A percentile compares a stretch with the other conserved stretches of the same genome.
Evolutionary conservation across 1,140 invertebrate genomes (phyloP).

Genomic region (Rhopalosiphum padi): DNA sequence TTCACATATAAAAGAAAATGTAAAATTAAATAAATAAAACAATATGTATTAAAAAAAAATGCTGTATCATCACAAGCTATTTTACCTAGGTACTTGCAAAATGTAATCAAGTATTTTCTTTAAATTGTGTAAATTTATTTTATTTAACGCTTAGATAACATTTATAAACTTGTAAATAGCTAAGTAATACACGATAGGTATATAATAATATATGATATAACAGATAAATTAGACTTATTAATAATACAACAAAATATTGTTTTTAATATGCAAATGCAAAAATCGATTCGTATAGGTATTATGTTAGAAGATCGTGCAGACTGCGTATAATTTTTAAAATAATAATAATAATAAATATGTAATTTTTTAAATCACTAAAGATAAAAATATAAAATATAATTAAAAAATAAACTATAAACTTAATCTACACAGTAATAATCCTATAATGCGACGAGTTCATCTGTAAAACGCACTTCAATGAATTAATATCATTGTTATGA

Average conservation of each 20-base stretch:
- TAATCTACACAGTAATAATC: conserved; percentile 26
- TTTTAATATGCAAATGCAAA: conserved; percentile 23
- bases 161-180: neutral
- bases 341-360: neutral
- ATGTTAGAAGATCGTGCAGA: conserved; percentile 37
- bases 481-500: neutral
- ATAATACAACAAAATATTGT: conserved; percentile 19
- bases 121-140: neutral
- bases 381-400: conserved; percentile 40
- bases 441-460: neutral
- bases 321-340: neutral
- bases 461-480: neutral
- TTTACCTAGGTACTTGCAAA: neutral
- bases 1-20: neutral
- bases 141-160: neutral
- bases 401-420: conserved; percentile 43
- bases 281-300: conserved; percentile 2
- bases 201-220: neutral
- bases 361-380: neutral
- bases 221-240: conserved; percentile 15
- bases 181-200: neutral
- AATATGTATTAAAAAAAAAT: neutral
- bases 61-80: neutral
- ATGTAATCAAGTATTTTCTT: neutral
- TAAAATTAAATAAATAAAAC: neutral